Percentiles rank a stretch among this genome's conserved stretches.
These are phyloP conservation scores for Eueides isabella DNA, from an alignment of 1,140 invertebrate species.

Conservation along the genomic window DNA sequence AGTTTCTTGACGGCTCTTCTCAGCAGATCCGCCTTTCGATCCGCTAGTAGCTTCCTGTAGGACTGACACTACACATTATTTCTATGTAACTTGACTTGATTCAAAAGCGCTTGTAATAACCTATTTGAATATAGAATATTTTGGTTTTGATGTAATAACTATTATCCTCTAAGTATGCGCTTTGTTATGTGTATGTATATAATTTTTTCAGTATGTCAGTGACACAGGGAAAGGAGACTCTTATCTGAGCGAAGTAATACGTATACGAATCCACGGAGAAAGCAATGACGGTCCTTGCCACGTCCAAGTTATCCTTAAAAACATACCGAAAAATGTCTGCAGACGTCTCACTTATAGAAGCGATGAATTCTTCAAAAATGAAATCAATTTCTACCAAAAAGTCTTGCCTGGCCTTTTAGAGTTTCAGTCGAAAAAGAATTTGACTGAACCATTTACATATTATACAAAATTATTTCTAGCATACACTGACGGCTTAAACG, in stretches of 20 bases:
- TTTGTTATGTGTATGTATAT: neutral
- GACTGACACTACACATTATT: too few relatives aligned
- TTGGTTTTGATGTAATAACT: too few relatives aligned
- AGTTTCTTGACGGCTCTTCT: too few relatives aligned
- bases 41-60: too few relatives aligned
- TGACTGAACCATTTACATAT: slow-evolving; percentile 79
- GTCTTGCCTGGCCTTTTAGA: slow-evolving; percentile 81
- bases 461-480: slow-evolving; percentile 82
- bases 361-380: slow-evolving; percentile 86
- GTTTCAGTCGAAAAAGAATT: slow-evolving; percentile 79
- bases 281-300: slow-evolving; percentile 53
- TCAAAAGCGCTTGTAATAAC: too few relatives aligned
- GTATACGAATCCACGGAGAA: slow-evolving; percentile 81
- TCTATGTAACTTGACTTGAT: too few relatives aligned
- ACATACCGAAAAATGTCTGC: slow-evolving; percentile 84
- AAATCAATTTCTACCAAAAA: slow-evolving; percentile 85
- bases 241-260: slow-evolving; percentile 84
- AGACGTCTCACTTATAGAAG: slow-evolving; percentile 85
- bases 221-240: slow-evolving; percentile 85
- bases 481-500: slow-evolving; percentile 84
- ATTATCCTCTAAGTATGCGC: neutral
- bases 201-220: slow-evolving; percentile 64
- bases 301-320: slow-evolving; percentile 84
- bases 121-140: too few relatives aligned
- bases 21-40: too few relatives aligned